Evolutionary conservation across 2,888 invertebrate genomes (phyloP).

Genomic region (Buathra laborator): DNA sequence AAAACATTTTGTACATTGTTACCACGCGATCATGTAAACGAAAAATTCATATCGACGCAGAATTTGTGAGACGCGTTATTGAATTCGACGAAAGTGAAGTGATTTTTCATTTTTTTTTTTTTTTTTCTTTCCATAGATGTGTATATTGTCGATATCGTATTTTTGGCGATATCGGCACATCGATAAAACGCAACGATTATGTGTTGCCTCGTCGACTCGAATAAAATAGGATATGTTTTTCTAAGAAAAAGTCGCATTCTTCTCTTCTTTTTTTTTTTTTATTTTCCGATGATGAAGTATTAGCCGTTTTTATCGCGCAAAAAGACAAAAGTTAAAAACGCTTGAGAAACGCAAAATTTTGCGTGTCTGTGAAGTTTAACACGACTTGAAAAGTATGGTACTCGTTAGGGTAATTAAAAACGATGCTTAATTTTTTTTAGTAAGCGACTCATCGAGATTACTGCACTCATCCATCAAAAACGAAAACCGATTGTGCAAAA

Average conservation of each 20-base stretch:
- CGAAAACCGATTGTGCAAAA: too few relatives aligned
- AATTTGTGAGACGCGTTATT: not conserved
- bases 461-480: too few relatives aligned
- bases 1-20: slow-evolving; percentile 31
- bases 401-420: too few relatives aligned
- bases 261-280: not conserved
- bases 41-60: not conserved
- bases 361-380: too few relatives aligned
- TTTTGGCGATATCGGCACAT: not conserved
- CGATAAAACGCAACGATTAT: not conserved
- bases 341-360: too few relatives aligned
- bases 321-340: too few relatives aligned
- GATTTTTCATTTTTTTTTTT: not conserved
- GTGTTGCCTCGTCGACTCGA: not conserved
- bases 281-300: not conserved
- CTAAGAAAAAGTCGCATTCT: not conserved
- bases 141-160: not conserved
- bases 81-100: not conserved
- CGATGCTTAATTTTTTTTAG: too few relatives aligned
- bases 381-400: too few relatives aligned
- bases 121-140: not conserved
- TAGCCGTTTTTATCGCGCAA: not conserved
- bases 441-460: too few relatives aligned
- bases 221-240: slow-evolving; percentile 12
- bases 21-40: not conserved